phyloP scores from a whole-genome alignment of 2,113 vertebrate genomes.

The Psilopsiagon aymara region DNA sequence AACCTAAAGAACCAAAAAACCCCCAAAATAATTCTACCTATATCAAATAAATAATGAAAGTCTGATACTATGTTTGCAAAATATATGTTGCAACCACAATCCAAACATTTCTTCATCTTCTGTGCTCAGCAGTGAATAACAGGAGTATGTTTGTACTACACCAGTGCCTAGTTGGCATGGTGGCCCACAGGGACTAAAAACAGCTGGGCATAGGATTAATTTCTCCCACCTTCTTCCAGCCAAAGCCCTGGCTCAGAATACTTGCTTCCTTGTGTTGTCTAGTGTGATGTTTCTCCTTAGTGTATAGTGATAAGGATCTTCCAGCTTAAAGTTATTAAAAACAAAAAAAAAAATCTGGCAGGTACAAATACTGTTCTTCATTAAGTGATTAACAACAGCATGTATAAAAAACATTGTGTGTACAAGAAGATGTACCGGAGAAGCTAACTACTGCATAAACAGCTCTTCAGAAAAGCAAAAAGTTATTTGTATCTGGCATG shows the following conservation, averaged over 20 bases:
- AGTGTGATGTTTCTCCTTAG: neutral
- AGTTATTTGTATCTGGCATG: neutral
- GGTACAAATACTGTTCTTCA: neutral
- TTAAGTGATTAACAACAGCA: neutral
- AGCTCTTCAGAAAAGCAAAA: neutral
- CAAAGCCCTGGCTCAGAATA: neutral
- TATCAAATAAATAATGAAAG: neutral
- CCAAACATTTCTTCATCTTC: neutral
- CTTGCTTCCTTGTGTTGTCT: neutral
- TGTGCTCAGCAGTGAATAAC: neutral
- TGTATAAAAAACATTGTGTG: neutral
- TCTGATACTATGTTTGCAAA: neutral
- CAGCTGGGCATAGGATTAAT: neutral
- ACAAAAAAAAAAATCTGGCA: neutral
- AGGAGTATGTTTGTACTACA: neutral
- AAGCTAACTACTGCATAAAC: neutral
- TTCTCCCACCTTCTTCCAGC: neutral
- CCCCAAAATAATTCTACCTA: neutral
- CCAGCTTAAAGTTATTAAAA: neutral
- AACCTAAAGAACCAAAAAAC: accelerated
- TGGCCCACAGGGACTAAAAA: no score
- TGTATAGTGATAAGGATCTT: neutral
- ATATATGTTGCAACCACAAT: neutral
- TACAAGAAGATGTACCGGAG: neutral
- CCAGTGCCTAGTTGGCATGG: neutral